Percentiles rank a stretch among this genome's conserved stretches.
Conservation (phyloP, 2,113 vertebrate genomes). For the Dasyurus viverrinus region DNA sequence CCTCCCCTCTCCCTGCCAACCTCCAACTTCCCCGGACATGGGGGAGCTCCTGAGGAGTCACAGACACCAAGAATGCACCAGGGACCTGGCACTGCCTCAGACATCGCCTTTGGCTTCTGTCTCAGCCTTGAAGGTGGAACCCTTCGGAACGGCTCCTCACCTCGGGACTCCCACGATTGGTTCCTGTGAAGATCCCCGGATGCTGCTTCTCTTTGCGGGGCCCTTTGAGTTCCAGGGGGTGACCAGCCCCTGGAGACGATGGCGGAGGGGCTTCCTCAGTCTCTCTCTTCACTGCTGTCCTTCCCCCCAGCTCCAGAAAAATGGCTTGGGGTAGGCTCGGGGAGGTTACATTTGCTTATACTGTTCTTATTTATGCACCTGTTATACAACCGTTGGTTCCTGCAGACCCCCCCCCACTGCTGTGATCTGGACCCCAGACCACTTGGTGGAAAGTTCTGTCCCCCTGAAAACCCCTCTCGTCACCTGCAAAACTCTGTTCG, state of each 20-base stretch:
- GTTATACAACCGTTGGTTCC: not conserved
- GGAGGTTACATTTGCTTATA: not conserved
- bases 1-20: not conserved
- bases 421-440: not conserved
- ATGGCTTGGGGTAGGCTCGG: not conserved
- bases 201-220: not conserved
- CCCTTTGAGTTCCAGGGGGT: not conserved
- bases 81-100: not conserved
- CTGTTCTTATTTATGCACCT: not conserved
- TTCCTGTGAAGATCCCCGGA: not conserved
- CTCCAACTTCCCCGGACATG: not conserved
- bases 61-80: not conserved
- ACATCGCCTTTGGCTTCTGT: not conserved
- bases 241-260: not conserved
- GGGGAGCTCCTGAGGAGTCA: not conserved
- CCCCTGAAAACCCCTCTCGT: not conserved
- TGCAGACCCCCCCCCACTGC: not conserved
- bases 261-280: not conserved
- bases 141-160: not conserved
- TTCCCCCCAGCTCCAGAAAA: not conserved
- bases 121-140: not conserved
- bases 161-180: not conserved
- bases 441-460: not conserved
- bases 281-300: too few relatives aligned
- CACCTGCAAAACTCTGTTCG: not conserved